phyloP scores from a whole-genome alignment of 1,140 invertebrate species.

The Saccostrea echinata region DNA sequence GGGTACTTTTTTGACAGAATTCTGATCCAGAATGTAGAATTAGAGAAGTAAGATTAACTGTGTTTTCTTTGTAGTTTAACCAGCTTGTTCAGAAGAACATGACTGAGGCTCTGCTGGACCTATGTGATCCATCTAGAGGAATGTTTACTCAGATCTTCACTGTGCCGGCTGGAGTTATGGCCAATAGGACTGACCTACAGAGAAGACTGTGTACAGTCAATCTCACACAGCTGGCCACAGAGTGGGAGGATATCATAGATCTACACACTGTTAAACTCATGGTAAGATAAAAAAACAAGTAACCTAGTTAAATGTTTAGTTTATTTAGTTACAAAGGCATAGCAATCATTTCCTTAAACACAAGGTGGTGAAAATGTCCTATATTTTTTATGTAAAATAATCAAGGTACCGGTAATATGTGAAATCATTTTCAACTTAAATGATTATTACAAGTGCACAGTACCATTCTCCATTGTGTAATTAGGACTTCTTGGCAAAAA shows the following conservation, averaged over 20 bases:
- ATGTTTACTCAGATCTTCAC: constrained; percentile 39
- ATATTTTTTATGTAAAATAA: no score
- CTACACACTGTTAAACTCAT: constrained; percentile 39
- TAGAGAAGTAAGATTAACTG: neutral
- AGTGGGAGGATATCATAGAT: constrained; percentile 45
- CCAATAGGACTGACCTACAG: constrained; percentile 37
- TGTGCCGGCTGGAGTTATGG: neutral
- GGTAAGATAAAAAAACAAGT: neutral
- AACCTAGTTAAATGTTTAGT: no score
- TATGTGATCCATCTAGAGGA: constrained; percentile 42
- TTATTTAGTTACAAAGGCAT: no score
- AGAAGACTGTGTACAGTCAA: constrained; percentile 21
- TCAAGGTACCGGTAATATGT: no score
- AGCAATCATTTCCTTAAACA: no score
- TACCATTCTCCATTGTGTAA: no score
- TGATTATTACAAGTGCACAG: no score
- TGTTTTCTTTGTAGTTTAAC: constrained; percentile 43
- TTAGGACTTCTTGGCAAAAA: no score
- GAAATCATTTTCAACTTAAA: no score
- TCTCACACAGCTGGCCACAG: constrained; percentile 6
- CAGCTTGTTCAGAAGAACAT: constrained; percentile 47
- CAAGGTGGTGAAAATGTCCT: no score
- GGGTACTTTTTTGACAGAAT: no score
- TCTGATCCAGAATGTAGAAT: no score
- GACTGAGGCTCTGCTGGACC: constrained; percentile 47